Conservation (phyloP, 2,888 invertebrate species). For the Mimachlamys varia region DNA sequence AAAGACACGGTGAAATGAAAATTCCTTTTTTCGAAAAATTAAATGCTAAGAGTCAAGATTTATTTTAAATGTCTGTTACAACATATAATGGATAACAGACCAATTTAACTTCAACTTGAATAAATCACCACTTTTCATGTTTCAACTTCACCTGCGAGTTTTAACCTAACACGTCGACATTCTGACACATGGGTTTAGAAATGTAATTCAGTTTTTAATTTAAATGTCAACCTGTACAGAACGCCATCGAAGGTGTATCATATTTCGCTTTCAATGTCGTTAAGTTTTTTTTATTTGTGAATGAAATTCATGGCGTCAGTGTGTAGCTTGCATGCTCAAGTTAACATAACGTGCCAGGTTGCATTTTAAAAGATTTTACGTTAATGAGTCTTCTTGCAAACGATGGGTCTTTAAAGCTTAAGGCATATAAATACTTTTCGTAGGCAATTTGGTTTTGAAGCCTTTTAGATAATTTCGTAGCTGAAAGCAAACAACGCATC, state of each 20-base stretch:
- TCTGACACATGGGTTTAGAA: not conserved
- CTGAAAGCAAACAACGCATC: too few species aligned
- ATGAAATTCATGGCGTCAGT: not conserved
- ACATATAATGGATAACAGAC: not conserved
- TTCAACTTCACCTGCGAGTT: not conserved
- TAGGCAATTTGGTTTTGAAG: too few species aligned
- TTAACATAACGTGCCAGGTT: not conserved
- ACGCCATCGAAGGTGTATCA: not conserved
- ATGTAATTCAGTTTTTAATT: not conserved
- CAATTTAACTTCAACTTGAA: not conserved
- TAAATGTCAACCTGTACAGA: not conserved
- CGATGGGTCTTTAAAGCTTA: too few species aligned
- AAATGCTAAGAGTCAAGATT: not conserved
- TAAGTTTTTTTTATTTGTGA: not conserved
- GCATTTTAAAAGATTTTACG: not conserved
- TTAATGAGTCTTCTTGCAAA: too few species aligned
- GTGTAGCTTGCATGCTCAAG: not conserved
- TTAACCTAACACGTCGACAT: not conserved
- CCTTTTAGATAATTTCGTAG: too few species aligned
- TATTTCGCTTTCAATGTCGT: not conserved
- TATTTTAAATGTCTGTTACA: not conserved
- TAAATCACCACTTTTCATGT: constrained; percentile 23
- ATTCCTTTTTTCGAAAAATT: not conserved
- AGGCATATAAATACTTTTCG: too few species aligned
- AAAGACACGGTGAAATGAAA: not conserved